phyloP scores from a whole-genome alignment of 2,113 vertebrate species.

The Platichthys flesus region DNA sequence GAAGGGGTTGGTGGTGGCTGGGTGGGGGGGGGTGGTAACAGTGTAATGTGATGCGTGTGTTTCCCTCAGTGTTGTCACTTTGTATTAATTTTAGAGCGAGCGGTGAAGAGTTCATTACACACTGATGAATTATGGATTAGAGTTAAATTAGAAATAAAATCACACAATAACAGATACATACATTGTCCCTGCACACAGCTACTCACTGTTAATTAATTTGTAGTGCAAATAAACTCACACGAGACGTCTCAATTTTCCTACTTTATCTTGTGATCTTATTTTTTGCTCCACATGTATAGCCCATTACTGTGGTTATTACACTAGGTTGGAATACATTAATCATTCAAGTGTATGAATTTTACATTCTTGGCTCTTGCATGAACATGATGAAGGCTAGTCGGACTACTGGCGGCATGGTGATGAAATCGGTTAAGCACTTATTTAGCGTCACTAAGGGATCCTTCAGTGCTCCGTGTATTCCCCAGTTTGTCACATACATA shows the following conservation, averaged over 20 bases:
- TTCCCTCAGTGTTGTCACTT: constrained; percentile 68
- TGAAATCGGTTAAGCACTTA: constrained; percentile 52
- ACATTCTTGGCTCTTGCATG: constrained; percentile 24
- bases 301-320: constrained; percentile 1
- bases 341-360: constrained; percentile 53
- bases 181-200: constrained; percentile 4
- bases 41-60: constrained; percentile 66
- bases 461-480: constrained; percentile 13
- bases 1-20: constrained; percentile 1
- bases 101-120: constrained; percentile 66
- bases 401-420: constrained; percentile 17
- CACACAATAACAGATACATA: constrained; percentile 35
- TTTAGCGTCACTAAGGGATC: constrained; percentile 40
- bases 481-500: constrained; percentile 29
- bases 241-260: not conserved
- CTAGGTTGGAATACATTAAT: constrained; percentile 41
- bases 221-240: constrained; percentile 9
- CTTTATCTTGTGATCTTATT: not conserved
- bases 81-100: constrained; percentile 64
- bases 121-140: constrained; percentile 69
- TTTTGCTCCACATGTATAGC: not conserved
- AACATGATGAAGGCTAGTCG: constrained; percentile 34
- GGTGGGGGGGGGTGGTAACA: constrained; percentile 3
- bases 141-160: constrained; percentile 57
- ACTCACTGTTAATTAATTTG: constrained; percentile 10